A percentile compares a stretch with the other conserved stretches of the same genome.
These are phyloP conservation scores for Dendroctonus ponderosae DNA, from an alignment of 1,140 invertebrate genomes.

Conservation along the genomic window DNA sequence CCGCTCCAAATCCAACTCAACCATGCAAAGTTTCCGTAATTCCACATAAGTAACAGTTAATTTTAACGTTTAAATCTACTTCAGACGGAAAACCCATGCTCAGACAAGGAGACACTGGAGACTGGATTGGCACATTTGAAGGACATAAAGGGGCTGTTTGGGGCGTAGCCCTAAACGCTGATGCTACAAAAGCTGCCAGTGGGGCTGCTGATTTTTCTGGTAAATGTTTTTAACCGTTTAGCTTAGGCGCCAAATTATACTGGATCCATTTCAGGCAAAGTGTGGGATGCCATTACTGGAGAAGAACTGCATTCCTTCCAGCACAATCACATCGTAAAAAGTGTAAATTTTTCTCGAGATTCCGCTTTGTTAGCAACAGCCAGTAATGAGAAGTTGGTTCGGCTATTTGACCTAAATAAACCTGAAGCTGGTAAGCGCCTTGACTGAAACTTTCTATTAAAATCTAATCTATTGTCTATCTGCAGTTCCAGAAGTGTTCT, in stretches of 20 bases:
- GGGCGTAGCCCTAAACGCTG: slow-evolving; percentile 90
- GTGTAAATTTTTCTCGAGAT: slow-evolving; percentile 86
- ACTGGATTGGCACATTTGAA: slow-evolving; percentile 98
- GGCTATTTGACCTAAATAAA: slow-evolving; percentile 90
- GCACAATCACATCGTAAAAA: slow-evolving; percentile 97
- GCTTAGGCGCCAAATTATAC: background rate
- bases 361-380: slow-evolving; percentile 81
- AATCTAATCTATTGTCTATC: slow-evolving; percentile 38
- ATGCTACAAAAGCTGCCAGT: slow-evolving; percentile 88
- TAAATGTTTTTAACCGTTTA: slow-evolving; percentile 25
- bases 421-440: slow-evolving; percentile 65
- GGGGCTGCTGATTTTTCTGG: slow-evolving; percentile 96
- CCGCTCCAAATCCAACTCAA: too few species aligned
- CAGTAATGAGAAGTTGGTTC: slow-evolving; percentile 90
- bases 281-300: slow-evolving; percentile 93
- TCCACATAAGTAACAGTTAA: too few species aligned
- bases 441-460: slow-evolving; percentile 52
- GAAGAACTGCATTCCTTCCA: slow-evolving; percentile 91
- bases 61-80: slow-evolving; percentile 32
- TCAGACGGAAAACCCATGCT: slow-evolving; percentile 98
- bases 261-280: slow-evolving; percentile 56
- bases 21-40: too few species aligned
- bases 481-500: slow-evolving; percentile 71
- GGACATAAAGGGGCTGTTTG: slow-evolving; percentile 98
- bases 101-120: slow-evolving; percentile 94